Evolutionary conservation across 2,797 vertebrate species (phyloP).

Genomic region (Halcyon smyrnensis): DNA sequence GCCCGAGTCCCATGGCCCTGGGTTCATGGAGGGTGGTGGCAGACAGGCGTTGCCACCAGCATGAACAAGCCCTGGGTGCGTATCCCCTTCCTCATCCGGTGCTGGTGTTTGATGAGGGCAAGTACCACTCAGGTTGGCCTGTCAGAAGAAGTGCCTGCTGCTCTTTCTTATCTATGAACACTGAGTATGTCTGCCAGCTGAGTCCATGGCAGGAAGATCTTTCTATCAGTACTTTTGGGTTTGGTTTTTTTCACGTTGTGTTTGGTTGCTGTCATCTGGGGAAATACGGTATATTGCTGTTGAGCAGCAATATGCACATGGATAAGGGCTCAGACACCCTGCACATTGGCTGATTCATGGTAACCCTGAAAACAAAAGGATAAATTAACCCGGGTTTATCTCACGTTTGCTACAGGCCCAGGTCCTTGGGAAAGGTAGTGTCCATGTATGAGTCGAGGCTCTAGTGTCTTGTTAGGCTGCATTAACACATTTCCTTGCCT

Average conservation of each 20-base stretch:
- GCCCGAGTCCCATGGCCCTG: rapidly evolving
- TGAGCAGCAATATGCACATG: neutral
- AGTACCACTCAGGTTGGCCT: neutral
- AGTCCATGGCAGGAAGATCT: neutral
- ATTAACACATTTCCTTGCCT: neutral
- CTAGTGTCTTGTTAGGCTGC: neutral
- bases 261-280: neutral
- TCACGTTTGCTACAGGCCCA: neutral
- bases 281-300: neutral
- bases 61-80: neutral
- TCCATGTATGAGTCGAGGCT: neutral
- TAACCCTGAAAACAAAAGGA: neutral
- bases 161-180: neutral
- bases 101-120: neutral
- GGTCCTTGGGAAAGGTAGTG: neutral
- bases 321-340: neutral
- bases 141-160: neutral
- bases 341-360: rapidly evolving
- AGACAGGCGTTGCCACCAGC: neutral
- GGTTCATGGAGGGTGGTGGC: rapidly evolving
- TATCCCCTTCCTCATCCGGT: neutral
- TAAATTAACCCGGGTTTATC: neutral
- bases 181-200: neutral
- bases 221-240: neutral
- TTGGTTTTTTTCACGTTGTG: neutral